A percentile compares a stretch with the other conserved stretches of the same genome.
phyloP scores from a whole-genome alignment of 2,113 vertebrate genomes.

The Thinocorus orbignyianus region DNA sequence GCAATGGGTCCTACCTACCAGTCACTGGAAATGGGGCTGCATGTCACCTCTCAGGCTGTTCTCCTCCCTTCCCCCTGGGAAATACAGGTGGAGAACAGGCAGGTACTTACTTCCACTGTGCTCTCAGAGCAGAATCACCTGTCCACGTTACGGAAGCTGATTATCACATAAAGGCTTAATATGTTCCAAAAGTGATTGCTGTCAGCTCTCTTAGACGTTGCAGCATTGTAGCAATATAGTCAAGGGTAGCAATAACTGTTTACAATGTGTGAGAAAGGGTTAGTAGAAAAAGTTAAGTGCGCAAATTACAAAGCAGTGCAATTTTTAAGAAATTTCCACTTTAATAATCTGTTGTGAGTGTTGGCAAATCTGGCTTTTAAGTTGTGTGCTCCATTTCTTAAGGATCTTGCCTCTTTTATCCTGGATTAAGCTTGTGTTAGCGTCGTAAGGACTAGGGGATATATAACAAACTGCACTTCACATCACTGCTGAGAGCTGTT shows the following conservation, averaged over 20 bases:
- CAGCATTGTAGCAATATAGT: background rate
- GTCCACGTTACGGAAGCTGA: background rate
- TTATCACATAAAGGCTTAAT: background rate
- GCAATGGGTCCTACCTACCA: background rate
- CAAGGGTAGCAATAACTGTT: background rate
- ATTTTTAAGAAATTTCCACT: background rate
- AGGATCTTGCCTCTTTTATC: background rate
- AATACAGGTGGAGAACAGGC: background rate
- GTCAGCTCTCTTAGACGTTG: background rate
- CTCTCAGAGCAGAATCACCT: background rate
- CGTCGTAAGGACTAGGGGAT: background rate
- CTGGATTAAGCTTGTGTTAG: background rate
- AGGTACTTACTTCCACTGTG: accelerated
- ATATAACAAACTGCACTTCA: background rate
- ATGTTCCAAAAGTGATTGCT: background rate
- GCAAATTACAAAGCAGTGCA: background rate
- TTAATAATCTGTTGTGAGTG: background rate
- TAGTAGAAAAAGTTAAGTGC: background rate
- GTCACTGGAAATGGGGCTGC: background rate
- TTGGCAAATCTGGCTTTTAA: background rate
- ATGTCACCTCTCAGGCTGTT: background rate
- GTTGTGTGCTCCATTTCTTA: background rate
- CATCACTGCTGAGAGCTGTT: background rate
- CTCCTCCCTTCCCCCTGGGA: background rate
- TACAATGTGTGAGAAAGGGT: background rate